Conservation (phyloP, 2,797 vertebrate genomes). For the Gymnocypris eckloni region DNA sequence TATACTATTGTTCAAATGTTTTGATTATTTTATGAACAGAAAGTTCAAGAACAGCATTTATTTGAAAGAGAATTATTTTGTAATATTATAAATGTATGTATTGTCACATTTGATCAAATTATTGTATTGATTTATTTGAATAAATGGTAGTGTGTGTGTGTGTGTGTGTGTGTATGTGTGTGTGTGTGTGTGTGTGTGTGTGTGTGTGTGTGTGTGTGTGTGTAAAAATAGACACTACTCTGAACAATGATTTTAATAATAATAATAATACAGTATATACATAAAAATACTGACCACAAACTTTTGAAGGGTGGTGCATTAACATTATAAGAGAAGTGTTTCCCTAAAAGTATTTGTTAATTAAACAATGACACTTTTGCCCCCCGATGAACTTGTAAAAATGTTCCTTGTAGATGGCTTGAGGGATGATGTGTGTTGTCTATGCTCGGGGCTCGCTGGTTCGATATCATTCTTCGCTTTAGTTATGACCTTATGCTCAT, state of each 20-base stretch:
- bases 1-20: too few relatives aligned
- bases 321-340: background rate
- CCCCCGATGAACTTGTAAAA: conserved; percentile 48
- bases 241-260: background rate
- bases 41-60: too few relatives aligned
- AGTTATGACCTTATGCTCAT: conserved; percentile 47
- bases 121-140: too few relatives aligned
- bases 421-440: conserved; percentile 43
- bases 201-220: background rate
- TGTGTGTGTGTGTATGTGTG: background rate
- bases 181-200: background rate
- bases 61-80: too few relatives aligned
- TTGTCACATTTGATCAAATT: too few relatives aligned
- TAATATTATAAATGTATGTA: too few relatives aligned
- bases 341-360: background rate
- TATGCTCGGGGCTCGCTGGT: conserved; percentile 9
- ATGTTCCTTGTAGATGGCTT: conserved; percentile 45
- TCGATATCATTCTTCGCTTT: conserved; percentile 46
- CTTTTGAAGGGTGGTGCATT: background rate
- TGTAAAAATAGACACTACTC: background rate
- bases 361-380: conserved; percentile 58
- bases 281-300: background rate
- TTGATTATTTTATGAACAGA: too few relatives aligned
- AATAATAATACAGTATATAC: background rate
- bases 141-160: too few relatives aligned